Base-by-base conservation (phyloP, 2,113 vertebrate species). In the Clupea harengus region DNA sequence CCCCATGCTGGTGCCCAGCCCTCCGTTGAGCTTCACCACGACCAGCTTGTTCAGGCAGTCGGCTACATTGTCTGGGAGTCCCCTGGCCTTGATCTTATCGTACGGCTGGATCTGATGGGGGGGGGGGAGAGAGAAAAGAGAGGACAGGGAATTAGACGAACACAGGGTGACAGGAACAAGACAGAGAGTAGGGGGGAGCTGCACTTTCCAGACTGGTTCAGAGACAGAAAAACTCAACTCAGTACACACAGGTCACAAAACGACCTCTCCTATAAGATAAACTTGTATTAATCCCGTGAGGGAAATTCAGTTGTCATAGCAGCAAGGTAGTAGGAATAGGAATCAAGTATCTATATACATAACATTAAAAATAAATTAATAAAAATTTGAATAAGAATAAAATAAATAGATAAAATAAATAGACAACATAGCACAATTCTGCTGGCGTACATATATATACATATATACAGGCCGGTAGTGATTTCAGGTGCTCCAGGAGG, bases 1-100 rank as follows among this genome's bases (percentile, higher is more conserved):
- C 82, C 98, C 98, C 98, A 99, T 99, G 91, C 98, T 99, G 82
- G 98, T 99, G 81, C 98, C 98, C 95, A 99, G 89, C 15, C 98
- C 98, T 0, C 98, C 98, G 87, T 99, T 99, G 28, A 99, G 97
- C 90, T 99, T 99, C 84, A 99, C 96, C 45, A 99, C 98, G 20
- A 96, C 98, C 25, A 99, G 93, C 90, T 98, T 98, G 93, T 98
- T 98, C 86, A 99, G 89, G 88, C 96, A 94, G 57, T 95, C 94
- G 2, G 96, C 83, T 64, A 99, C 93, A 90, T 95, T 95, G 83
- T 95, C 96, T 0, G 97, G 97, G 47, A 99, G 92, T 6, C 97
- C 97, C 86, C 93, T 91, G 1, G 92, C 93, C 91, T 95, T 96
- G 93, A 99, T 98, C 91, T 93, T 96, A 83, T 99, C 97, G 83